Evolutionary conservation across 2,113 vertebrate species (phyloP).

Genomic region (Oreochromis niloticus): DNA sequence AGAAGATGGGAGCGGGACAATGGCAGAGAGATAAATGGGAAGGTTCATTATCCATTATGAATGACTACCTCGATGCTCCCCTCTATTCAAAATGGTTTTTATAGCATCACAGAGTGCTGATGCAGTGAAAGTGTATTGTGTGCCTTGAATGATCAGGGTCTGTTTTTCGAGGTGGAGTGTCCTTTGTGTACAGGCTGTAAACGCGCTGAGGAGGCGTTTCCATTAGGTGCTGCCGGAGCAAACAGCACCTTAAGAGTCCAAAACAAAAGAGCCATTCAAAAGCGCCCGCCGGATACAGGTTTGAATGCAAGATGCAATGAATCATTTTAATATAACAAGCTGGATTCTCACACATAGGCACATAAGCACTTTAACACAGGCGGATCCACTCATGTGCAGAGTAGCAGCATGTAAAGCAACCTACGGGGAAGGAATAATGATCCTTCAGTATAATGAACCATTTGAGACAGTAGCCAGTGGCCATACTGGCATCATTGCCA

Average conservation of each 20-base stretch:
- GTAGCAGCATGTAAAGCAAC: neutral
- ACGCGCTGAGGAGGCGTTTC: neutral
- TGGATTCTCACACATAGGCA: neutral
- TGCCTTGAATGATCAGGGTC: neutral
- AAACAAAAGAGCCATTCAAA: neutral
- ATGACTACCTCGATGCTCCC: slow-evolving; percentile 11
- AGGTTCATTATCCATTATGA: slow-evolving; percentile 48
- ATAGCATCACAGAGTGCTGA: slow-evolving; percentile 38
- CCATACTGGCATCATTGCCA: neutral
- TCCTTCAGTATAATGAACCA: slow-evolving; percentile 27
- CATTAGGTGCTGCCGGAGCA: neutral
- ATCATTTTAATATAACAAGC: neutral
- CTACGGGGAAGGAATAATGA: neutral
- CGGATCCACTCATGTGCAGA: neutral
- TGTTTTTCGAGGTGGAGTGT: neutral
- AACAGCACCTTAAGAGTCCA: neutral
- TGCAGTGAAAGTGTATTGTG: slow-evolving; percentile 10
- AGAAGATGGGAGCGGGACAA: neutral
- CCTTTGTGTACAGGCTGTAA: neutral
- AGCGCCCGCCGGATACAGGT: neutral
- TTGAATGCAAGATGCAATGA: neutral
- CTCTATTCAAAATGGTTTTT: slow-evolving; percentile 23
- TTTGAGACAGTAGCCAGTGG: neutral
- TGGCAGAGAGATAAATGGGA: slow-evolving; percentile 35
- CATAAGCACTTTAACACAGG: neutral